Percentiles rank a stretch among this genome's conserved stretches.
phyloP scores from a whole-genome alignment of 92 coral and sea anemone species.

The Porites evermanni region DNA sequence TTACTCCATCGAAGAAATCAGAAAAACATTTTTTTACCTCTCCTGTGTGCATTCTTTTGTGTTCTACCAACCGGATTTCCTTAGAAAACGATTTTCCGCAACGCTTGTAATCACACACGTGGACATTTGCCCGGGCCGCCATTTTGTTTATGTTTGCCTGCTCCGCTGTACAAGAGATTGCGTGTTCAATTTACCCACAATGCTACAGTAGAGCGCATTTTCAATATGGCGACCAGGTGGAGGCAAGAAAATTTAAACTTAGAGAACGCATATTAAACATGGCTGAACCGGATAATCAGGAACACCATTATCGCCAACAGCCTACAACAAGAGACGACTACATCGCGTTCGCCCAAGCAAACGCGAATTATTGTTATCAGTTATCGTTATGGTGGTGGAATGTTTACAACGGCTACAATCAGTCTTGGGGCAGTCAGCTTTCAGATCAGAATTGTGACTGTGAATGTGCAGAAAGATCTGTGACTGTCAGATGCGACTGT shows the following conservation, averaged over 20 bases:
- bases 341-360: conserved; percentile 33
- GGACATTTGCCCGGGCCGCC: conserved; percentile 66
- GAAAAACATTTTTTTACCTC: conserved; percentile 63
- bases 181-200: conserved; percentile 10
- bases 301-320: not conserved
- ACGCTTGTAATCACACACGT: conserved; percentile 73
- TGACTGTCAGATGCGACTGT: conserved; percentile 3
- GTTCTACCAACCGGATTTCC: conserved; percentile 68
- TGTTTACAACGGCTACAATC: conserved; percentile 22
- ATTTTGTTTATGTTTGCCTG: conserved; percentile 68
- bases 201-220: not conserved
- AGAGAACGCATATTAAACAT: not conserved
- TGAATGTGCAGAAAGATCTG: conserved; percentile 37
- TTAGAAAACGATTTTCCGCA: conserved; percentile 84
- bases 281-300: conserved; percentile 12
- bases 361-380: conserved; percentile 60
- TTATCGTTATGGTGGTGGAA: conserved; percentile 75
- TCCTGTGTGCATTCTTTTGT: conserved; percentile 90
- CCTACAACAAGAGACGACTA: conserved; percentile 17
- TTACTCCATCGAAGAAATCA: not conserved
- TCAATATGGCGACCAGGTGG: not conserved
- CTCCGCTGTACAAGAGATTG: not conserved
- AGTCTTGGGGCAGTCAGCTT: conserved; percentile 20
- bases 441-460: conserved; percentile 43
- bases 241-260: not conserved